Evolutionary conservation across 2,113 vertebrate genomes (phyloP).

Genomic region (Emydocephalus ijimae): DNA sequence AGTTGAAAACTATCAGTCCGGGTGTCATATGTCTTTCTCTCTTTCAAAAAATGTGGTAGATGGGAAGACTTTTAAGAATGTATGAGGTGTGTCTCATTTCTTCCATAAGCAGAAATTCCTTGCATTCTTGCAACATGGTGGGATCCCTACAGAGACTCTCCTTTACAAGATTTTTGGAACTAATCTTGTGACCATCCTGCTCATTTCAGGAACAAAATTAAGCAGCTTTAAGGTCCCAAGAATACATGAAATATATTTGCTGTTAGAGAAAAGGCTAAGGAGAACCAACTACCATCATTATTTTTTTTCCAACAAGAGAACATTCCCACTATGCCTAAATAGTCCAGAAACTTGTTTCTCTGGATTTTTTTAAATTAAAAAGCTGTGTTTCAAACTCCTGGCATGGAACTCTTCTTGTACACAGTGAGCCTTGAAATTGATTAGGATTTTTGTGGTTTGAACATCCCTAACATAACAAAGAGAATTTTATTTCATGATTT

Average conservation of each 20-base stretch:
- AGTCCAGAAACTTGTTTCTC: background rate
- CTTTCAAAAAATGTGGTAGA: background rate
- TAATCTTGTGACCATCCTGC: background rate
- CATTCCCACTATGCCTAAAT: background rate
- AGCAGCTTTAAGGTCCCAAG: background rate
- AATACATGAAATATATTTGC: background rate
- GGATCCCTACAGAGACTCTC: background rate
- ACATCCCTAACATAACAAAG: background rate
- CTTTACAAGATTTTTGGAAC: background rate
- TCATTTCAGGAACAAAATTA: background rate
- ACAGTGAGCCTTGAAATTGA: background rate
- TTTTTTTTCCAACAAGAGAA: background rate
- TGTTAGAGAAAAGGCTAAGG: background rate
- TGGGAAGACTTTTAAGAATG: background rate
- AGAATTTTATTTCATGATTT: background rate
- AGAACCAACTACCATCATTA: background rate
- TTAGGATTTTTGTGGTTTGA: background rate
- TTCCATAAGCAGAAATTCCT: background rate
- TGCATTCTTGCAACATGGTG: background rate
- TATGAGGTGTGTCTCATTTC: background rate
- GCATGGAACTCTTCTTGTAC: background rate
- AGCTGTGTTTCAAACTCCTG: background rate
- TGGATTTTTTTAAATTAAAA: background rate
- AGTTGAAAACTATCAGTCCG: background rate
- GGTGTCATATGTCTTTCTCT: background rate